Evolutionary conservation across 2,888 invertebrate genomes (phyloP), one percentile per base, ranked within the genome.

Genomic region (Pegoplata infirma): DNA sequence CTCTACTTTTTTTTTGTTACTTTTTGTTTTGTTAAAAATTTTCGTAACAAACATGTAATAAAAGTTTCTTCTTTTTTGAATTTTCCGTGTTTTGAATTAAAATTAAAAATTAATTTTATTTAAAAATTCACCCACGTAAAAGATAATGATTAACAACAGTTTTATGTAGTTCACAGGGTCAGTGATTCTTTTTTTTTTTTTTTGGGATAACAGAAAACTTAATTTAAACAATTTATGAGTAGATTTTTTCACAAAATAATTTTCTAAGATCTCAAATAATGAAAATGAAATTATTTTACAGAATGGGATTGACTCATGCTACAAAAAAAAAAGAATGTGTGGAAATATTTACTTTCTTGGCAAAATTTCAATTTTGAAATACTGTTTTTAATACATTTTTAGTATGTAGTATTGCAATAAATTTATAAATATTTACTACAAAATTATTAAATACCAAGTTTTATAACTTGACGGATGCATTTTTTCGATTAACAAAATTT

Each of bases 11-110:
- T 40, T 40, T 40, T 16, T n/a, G n/a, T n/a, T 40, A 36, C 3
- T 21, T 16, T 61, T 61, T 61, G 61, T 61, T 61, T 61, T 61
- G 61, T n/a, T 61, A 47, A 32, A 12, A 19, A 17, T 32, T 25
- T 61, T 61, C 47, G 61, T 61, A 61, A 61, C 47, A 47, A 61
- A 47, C 28, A 23, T 32, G 25, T n/a, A 23, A 53, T 40, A 10
- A 32, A 40, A n/a, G 36, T 40, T 58, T 46, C 23, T 14, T 16
- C 14, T 46, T 44, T 44, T 17, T 21, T 58, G 14, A 19, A 40
- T 40, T 61, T 61, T 61, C 47, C 61, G 61, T 61, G 61, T 61
- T 47, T 61, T 47, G 61, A 61, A 61, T 61, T 47, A 61, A 61
- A 61, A 25, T 40, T n/a, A 40, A 40, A 40, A n/a, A 0, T n/a